phyloP scores from a whole-genome alignment of 2,888 invertebrate species.

The Hydropsyche betteni region DNA sequence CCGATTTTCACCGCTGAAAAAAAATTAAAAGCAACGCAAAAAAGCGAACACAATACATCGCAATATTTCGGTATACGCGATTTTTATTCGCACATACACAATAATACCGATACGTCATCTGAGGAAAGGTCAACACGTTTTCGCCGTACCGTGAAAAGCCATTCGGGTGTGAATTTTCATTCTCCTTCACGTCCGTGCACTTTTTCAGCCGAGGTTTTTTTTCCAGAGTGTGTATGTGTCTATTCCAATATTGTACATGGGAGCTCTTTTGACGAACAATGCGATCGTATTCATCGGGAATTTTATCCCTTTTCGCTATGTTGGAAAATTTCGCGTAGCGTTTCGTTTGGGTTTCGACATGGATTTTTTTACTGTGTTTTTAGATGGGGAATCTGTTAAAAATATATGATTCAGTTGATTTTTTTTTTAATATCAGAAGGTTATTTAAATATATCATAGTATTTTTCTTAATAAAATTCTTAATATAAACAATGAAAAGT shows the following conservation, averaged over 20 bases:
- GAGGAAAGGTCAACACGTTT: constrained; percentile 24
- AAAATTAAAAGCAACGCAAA: too few relatives aligned
- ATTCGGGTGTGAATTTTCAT: constrained; percentile 32
- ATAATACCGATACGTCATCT: constrained; percentile 1
- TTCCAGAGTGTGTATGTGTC: background rate
- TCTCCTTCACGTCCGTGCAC: background rate
- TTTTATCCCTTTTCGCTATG: too few relatives aligned
- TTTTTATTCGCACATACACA: too few relatives aligned
- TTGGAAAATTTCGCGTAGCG: background rate
- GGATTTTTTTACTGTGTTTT: background rate
- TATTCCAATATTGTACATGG: background rate
- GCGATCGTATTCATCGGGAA: too few relatives aligned
- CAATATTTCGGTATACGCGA: too few relatives aligned
- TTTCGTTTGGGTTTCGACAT: background rate
- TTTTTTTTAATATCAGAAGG: background rate
- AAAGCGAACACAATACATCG: too few relatives aligned
- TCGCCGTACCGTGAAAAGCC: constrained; percentile 32
- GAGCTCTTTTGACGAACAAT: too few relatives aligned
- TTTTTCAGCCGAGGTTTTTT: constrained; percentile 11
- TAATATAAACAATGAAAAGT: background rate
- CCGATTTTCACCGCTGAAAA: too few relatives aligned
- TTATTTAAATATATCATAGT: background rate
- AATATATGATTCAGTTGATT: background rate
- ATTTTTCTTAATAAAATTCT: too few relatives aligned
- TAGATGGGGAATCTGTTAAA: background rate